Evolutionary conservation across 2,888 invertebrate genomes (phyloP), one percentile per base, ranked within the genome.

Genomic region (Punctoribates punctum): DNA sequence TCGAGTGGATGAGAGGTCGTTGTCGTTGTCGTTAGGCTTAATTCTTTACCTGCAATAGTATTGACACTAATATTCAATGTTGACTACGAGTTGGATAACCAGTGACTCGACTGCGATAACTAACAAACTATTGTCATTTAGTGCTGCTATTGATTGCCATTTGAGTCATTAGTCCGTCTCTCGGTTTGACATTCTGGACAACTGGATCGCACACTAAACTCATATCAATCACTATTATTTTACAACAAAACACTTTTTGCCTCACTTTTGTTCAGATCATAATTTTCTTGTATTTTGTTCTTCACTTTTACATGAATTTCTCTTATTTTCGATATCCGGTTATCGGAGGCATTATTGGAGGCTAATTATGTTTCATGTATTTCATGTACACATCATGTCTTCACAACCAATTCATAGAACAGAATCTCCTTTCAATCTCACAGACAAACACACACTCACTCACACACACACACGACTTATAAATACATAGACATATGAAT

Each of bases 141-240:
- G 5, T 42, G 20, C 23, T 46, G 20, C 20, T 42, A 70, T 70
- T 70, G 70, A 70, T 70, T 70, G 70, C 70, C n/a, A 67, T 67
- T 34, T 34, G 17, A 70, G 70, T 42, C 25, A 70, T 70, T 42
- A 70, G 42, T 46, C 42, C 42, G 42, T 70, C 42, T 70, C 42
- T 42, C 42, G 42, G 42, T 42, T 67, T 70, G 42, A 70, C 70
- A 42, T 42, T 70, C 42, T 23, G 70, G 70, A 70, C 70, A 23
- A 15, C 13, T 1, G 23, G 70, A 70, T 70, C 70, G 23, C 70
- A 70, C 46, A 70, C 62, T 65, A 70, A 38, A 70, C 46, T 42
- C 70, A 42, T 70, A 70, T 70, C 70, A 70, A 70, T 70, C 70
- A 70, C 70, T 57, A 57, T 70, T 70, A 70, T 67, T 67, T 67